phyloP scores from a whole-genome alignment of 2,888 invertebrate genomes.

The Branchellion lobata region DNA sequence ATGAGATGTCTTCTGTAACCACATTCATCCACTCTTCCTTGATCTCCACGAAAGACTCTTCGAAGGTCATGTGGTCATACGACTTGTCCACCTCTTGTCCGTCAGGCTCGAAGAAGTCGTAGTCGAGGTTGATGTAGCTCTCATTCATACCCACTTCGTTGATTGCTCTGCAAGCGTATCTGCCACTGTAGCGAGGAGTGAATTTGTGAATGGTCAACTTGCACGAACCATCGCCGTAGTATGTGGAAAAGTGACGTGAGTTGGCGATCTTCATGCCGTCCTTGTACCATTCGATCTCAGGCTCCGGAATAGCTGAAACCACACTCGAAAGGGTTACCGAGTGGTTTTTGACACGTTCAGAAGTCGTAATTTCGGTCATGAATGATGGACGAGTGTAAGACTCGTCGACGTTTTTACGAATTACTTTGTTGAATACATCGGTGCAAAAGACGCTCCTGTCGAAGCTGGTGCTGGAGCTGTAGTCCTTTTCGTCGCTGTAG shows the following conservation, averaged over 20 bases:
- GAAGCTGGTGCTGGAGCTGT: neutral
- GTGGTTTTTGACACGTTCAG: neutral
- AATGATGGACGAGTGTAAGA: slow-evolving; percentile 13
- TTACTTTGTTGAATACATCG: neutral
- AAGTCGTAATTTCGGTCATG: slow-evolving; percentile 17
- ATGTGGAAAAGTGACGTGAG: neutral
- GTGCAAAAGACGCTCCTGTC: neutral
- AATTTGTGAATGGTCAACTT: slow-evolving; percentile 30
- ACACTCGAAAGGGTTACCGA: neutral
- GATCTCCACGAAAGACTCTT: slow-evolving; percentile 36
- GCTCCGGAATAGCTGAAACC: slow-evolving; percentile 19
- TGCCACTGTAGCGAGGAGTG: slow-evolving; percentile 21
- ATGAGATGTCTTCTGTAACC: neutral
- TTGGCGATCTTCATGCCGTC: slow-evolving; percentile 30
- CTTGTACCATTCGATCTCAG: slow-evolving; percentile 37
- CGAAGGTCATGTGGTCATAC: slow-evolving; percentile 19
- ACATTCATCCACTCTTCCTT: slow-evolving; percentile 31
- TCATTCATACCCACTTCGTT: slow-evolving; percentile 42
- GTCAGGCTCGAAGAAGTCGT: slow-evolving; percentile 20
- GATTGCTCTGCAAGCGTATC: slow-evolving; percentile 32
- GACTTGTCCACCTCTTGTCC: slow-evolving; percentile 10
- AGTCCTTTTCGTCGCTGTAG: neutral
- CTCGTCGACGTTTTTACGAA: neutral
- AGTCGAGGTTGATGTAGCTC: neutral
- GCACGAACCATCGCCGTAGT: slow-evolving; percentile 33